Evolutionary conservation across 1,140 invertebrate genomes (phyloP), one percentile per base, ranked within the genome.

Genomic region (Platyscapa corneri): DNA sequence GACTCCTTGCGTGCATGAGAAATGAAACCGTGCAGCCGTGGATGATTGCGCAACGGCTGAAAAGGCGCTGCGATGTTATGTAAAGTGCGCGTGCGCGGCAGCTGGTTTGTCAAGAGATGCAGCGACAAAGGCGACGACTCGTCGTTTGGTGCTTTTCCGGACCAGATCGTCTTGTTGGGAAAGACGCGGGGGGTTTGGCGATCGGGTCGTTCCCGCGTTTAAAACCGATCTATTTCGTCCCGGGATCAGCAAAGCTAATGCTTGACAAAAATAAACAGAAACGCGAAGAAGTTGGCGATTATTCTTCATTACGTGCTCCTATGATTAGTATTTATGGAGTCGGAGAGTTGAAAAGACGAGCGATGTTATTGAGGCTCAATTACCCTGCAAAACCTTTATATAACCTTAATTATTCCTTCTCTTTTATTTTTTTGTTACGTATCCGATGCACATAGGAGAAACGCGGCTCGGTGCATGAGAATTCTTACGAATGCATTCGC

Each of bases 1-100:
- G 37, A 60, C 67, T 37, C 20, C 34, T 83, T 83, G 82, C 82
- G 82, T 83, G 74, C 70, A 83, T 75, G 81, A 83, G 81, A 75
- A 83, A 83, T 64, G 70, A 83, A 83, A 83, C 70, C 34, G 30
- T 32, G 81, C n/a, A 78, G 81, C 72, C 12, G 14, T 30, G 34
- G 34, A 39, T 75, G 27, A 75, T 83, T 76, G 72, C 82, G 74
- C 82, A 83, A 83, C 49, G 10, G 23, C 16, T 27, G 49, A 77
- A 77, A 64, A 72, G 46, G 46, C 39, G 49, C 72, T 30, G 14
- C 80, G 16, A 16, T 60, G 32, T 82, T 82, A 82, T 70, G 70
- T 75, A 82, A 82, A 83, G n/a, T 30, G 34, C 77, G 77, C 34
- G 37, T 10, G 77, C 20, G 27, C 2, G 10, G 46, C 27, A 56